Base-by-base conservation (phyloP, 1,140 invertebrate genomes). In the Berghia stephanieae region DNA sequence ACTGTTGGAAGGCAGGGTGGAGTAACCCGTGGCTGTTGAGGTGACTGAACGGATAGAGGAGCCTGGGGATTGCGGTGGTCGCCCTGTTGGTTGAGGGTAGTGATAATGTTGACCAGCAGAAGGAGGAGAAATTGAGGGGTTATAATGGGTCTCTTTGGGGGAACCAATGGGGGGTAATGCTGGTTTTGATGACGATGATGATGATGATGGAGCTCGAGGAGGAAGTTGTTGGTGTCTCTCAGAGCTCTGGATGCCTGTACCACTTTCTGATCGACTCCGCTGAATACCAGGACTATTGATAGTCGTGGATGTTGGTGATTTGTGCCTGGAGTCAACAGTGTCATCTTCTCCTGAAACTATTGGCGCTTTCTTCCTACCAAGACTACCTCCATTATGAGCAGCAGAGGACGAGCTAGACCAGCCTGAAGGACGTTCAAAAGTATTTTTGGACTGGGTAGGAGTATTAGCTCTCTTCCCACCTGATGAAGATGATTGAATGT, bases 311-410 rank as follows among this genome's bases (percentile, higher is more conserved):
- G 78, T 49, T 31, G 69, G 55, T 71, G 27, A 31, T 67, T 67
- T 73, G 63, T 66, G 71, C 13, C 78, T 60, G 40, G 74, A 75
- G 27, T 74, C 75, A 13, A 80, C 80, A 2, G 81, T 71, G 24
- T 84, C 84, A 67, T 83, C 83, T 68, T 87, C 86, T 0, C 80
- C 79, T 27, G 78, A 81, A 6, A 86, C 86, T 52, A 86, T 76
- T 10, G 86, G 85, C 55, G 85, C 83, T 34, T 72, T 74, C 31
- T 44, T 24, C 36, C 42, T 8, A 36, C 75, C 38, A 21, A 75
- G 52, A 55, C 76, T 72, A 3, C 69, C 42, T n/a, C 69, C 69
- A 63, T 78, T 70, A 40, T 71, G 74, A 24, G 68, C 43, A 68
- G 18, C 52, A 36, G 10, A 63, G 3, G 43, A 24, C 34, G 55